These are phyloP conservation scores for Nyctereutes procyonoides DNA, from an alignment of 2,113 vertebrate genomes.

Conservation along the genomic window DNA sequence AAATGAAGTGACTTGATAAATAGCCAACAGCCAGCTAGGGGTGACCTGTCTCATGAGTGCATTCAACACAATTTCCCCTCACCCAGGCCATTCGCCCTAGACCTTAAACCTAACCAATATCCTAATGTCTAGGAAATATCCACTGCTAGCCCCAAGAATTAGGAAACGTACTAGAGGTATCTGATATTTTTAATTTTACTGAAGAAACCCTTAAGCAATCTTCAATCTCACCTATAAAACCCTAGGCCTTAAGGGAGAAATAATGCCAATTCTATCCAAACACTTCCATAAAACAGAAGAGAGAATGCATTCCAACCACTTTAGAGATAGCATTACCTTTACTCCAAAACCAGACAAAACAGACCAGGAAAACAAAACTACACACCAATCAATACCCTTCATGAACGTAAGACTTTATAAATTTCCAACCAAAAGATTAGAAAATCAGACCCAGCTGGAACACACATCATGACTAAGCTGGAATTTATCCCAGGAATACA, in stretches of 20 bases:
- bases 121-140: not conserved
- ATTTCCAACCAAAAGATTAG: not conserved
- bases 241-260: not conserved
- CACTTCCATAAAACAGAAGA: not conserved
- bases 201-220: not conserved
- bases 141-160: not conserved
- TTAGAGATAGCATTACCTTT: not conserved
- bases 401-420: slow-evolving; percentile 22
- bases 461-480: not conserved
- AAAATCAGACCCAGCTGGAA: not conserved
- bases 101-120: not conserved
- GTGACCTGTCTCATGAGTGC: not conserved
- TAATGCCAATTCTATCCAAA: not conserved
- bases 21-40: not conserved
- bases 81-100: not conserved
- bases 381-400: not conserved
- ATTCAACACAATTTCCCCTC: not conserved
- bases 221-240: not conserved
- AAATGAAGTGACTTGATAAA: not conserved
- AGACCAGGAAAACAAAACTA: slow-evolving; percentile 20
- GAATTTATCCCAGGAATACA: slow-evolving; percentile 37
- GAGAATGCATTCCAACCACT: not conserved
- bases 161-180: not conserved
- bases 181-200: not conserved
- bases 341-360: not conserved